Base-by-base conservation (phyloP, 2,888 invertebrate genomes). In the Abrostola triplasia region DNA sequence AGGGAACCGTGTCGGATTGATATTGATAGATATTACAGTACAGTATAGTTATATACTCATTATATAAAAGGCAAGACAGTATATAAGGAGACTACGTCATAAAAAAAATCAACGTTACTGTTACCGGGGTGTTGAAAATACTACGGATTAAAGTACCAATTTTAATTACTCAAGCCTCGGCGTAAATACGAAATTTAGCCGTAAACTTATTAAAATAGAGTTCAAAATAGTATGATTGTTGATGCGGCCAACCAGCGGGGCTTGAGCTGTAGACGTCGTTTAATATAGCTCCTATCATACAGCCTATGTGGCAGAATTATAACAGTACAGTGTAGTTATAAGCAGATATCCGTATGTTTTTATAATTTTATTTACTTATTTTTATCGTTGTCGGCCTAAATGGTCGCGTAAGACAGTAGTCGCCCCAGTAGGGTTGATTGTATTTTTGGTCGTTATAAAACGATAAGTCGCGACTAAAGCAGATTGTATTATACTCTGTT, bases 1-100 rank as follows among this genome's bases (percentile, higher is more conserved):
- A 76, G 65, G 66, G 57, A 35, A 64, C 44, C 51, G 44, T 52
- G 41, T 44, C 24, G 8, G 50, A 42, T 57, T 50, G 65, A 68
- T 71, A 70, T 79, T 79, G 57, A 51, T 64, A 64, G 68, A 76
- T 64, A 72, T 76, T 79, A 52, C 44, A 44, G 62, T 48, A 70
- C n/a, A 48, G 36, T 47, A 24, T 49, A 60, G 35, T 9, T 58
- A 8, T 57, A 53, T 42, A 47, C 44, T 47, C 44, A 47, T 24
- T 47, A 9, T 47, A 13, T 47, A 9, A 24, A 47, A 24, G 44
- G 9, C 4, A 24, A 13, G 44, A 9, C n/a, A 42, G 12, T 42
- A 44, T 44, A 13, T 44, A 12, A 47, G 13, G 24, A 47, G 13
- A 4, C 44, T 13, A 9, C 9, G 8, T 47, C 44, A 44, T 44